phyloP scores from a whole-genome alignment of 2,888 invertebrate genomes.

The Caenorhabditis auriculariae region DNA sequence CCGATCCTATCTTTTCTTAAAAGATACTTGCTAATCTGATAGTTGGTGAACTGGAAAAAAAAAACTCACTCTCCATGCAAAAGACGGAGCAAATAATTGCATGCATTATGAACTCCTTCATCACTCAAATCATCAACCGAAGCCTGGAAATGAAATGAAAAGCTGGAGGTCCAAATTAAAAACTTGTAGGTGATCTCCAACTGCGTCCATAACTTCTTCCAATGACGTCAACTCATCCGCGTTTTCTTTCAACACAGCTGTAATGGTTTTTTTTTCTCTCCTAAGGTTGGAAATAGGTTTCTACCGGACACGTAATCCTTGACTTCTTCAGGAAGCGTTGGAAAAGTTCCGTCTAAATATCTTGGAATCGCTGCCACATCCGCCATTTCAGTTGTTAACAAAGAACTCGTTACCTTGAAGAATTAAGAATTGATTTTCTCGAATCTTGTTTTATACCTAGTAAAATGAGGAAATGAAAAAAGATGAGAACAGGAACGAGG shows the following conservation, averaged over 20 bases:
- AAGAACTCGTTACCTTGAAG: constrained; percentile 46
- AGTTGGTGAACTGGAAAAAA: not conserved
- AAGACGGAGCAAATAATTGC: constrained; percentile 48
- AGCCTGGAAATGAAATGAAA: constrained; percentile 14
- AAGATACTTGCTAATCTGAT: not conserved
- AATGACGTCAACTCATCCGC: constrained; percentile 51
- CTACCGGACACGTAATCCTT: constrained; percentile 48
- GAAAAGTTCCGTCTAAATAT: constrained; percentile 47
- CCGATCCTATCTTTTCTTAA: no score
- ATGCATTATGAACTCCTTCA: constrained; percentile 42
- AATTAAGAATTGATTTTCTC: not conserved
- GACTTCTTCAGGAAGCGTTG: constrained; percentile 50
- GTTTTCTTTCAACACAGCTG: constrained; percentile 54
- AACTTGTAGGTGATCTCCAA: constrained; percentile 54
- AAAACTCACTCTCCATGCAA: constrained; percentile 53
- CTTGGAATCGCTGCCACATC: constrained; percentile 43
- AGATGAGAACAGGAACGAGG: constrained; percentile 39
- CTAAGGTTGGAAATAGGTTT: no score
- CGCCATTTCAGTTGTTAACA: constrained; percentile 48
- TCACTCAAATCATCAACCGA: constrained; percentile 31
- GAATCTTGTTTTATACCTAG: constrained; percentile 19
- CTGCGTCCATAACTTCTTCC: constrained; percentile 57
- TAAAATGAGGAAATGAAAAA: constrained; percentile 44
- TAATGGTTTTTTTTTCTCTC: constrained; percentile 5
- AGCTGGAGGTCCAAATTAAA: not conserved